Base-by-base conservation (phyloP, 2,113 vertebrate species). In the Passer montanus region DNA sequence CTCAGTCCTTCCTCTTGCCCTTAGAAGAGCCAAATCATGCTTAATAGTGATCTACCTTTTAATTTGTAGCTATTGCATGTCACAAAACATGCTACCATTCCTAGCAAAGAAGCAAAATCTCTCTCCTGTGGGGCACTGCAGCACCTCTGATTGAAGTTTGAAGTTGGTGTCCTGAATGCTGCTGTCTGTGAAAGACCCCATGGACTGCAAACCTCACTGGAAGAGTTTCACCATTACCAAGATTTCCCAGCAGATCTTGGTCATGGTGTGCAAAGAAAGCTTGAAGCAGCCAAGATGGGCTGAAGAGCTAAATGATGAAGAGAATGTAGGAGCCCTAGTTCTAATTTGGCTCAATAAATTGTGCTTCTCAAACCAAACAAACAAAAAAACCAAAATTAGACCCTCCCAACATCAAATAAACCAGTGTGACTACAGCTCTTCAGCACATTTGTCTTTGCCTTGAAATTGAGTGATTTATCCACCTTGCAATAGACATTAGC, bases 401-500 rank as follows among this genome's bases (percentile, higher is more conserved):
- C 39, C 30, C 39, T 77, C 21, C 64, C 39, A 70, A 8, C 35
- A 76, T 46, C 53, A 93, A 94, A 70, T 39, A 86, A 84, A 21
- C 14, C 70, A 77, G 18, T 84, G 47, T 30, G 70, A 47, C 72
- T 90, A 31, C 64, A 77, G 39, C 47, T 94, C 27, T 39, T 86
- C 39, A 15, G 35, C 47, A 74, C 37, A 81, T 92, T 94, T 17
- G 4, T 91, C 87, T 85, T 82, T 90, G 67, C 67, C 81, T 83
- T 76, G 97, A 69, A 91, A 91, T 81, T 69, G 75, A 83, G 79
- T 59, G 55, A 94, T 96, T 93, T 89, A 90, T 84, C 77, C 88
- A 93, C 87, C 79, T 93, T 95, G 75, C 66, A 94, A 87, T 93
- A 88, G 84, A 85, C 87, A 93, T 95, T 93, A 96, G 76, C 84